A percentile compares a stretch with the other conserved stretches of the same genome.
Evolutionary conservation across 2,797 vertebrate genomes (phyloP).

Genomic region (Myripristis jacobus): DNA sequence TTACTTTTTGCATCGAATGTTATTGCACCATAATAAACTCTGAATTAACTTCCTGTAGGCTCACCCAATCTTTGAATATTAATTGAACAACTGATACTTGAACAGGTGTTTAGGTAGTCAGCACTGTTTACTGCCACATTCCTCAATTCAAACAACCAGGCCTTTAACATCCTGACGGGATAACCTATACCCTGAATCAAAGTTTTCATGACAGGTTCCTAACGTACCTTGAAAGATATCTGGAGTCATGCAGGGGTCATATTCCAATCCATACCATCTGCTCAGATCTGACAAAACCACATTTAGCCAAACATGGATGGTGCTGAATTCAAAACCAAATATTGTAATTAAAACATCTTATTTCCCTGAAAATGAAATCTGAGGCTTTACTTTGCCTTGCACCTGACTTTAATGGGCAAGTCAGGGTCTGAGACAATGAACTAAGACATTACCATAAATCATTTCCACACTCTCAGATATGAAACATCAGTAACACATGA

Average conservation of each 20-base stretch:
- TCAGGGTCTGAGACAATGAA: background rate
- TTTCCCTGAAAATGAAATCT: background rate
- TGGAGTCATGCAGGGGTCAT: slow-evolving; percentile 42
- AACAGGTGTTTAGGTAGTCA: background rate
- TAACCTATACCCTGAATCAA: slow-evolving; percentile 10
- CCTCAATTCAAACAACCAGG: slow-evolving; percentile 8
- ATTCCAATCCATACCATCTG: slow-evolving; percentile 36
- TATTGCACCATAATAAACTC: slow-evolving; percentile 25
- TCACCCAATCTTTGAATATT: background rate
- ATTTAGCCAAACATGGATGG: too few species aligned
- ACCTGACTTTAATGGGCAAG: background rate
- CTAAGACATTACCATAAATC: background rate
- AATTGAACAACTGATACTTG: background rate
- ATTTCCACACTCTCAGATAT: background rate
- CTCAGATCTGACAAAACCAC: slow-evolving; percentile 14
- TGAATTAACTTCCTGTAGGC: background rate
- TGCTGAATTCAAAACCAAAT: background rate
- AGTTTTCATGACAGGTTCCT: slow-evolving; percentile 30
- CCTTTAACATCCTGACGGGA: slow-evolving; percentile 10
- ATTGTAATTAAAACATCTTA: background rate
- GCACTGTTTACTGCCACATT: slow-evolving; percentile 9
- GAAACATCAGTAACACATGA: background rate
- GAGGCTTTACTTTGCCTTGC: background rate
- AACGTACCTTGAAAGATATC: slow-evolving; percentile 13
- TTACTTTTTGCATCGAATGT: background rate